Conservation (phyloP, 2,113 vertebrate species). For the Xiphophorus hellerii region DNA sequence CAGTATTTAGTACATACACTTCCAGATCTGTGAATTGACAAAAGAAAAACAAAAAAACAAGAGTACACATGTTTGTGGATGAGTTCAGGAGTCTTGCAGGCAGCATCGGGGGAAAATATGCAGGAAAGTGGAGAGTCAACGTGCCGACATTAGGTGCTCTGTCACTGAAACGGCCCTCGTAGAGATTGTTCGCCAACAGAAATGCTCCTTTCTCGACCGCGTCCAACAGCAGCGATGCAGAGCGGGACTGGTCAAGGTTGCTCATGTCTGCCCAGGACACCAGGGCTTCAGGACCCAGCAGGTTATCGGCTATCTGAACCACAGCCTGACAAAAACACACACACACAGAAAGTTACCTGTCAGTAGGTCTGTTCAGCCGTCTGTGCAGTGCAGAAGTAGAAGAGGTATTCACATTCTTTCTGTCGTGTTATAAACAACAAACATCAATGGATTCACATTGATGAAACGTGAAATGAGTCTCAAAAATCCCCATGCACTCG, state of each 20-base stretch:
- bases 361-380: not conserved
- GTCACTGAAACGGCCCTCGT: conserved; percentile 88
- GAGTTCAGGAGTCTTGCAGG: not conserved
- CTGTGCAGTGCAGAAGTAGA: not conserved
- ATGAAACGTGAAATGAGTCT: not conserved
- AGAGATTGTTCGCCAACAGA: conserved; percentile 91
- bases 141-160: conserved; percentile 88
- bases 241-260: conserved; percentile 87
- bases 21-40: conserved; percentile 82
- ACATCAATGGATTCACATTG: not conserved
- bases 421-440: not conserved
- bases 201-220: conserved; percentile 93
- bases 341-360: conserved; percentile 1
- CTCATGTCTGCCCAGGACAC: conserved; percentile 94
- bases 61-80: conserved; percentile 10
- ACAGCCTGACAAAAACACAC: conserved; percentile 81
- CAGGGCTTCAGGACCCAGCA: conserved; percentile 87
- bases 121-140: conserved; percentile 10
- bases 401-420: not conserved
- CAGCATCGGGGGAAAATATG: not conserved
- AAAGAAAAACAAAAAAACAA: not conserved
- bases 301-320: conserved; percentile 90
- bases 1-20: conserved; percentile 90
- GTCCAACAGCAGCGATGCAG: conserved; percentile 90
- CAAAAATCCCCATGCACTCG: too few species aligned